These are phyloP conservation scores for Cebuella pygmaea DNA, from an alignment of 2,797 vertebrate genomes.

Conservation along the genomic window DNA sequence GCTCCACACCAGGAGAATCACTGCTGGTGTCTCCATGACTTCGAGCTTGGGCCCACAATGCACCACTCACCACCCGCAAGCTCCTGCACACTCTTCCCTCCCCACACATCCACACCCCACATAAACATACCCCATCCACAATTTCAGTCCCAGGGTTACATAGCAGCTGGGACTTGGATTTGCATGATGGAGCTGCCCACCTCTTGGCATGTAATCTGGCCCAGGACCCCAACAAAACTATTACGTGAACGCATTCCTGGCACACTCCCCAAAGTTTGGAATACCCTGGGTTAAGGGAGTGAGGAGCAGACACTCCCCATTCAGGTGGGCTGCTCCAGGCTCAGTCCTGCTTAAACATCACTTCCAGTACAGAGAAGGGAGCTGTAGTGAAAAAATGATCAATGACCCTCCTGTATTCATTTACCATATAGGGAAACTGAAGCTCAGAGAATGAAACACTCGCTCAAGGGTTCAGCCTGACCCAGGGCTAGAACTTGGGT, in stretches of 20 bases:
- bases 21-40: background rate
- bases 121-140: background rate
- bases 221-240: background rate
- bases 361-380: background rate
- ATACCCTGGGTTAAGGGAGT: background rate
- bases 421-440: background rate
- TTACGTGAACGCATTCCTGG: background rate
- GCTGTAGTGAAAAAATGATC: background rate
- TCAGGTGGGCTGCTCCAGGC: background rate
- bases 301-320: background rate
- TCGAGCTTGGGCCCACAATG: background rate
- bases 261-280: background rate
- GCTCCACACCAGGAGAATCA: background rate
- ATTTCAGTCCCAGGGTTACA: background rate
- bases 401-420: background rate
- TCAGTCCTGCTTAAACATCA: background rate
- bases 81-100: background rate
- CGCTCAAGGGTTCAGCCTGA: background rate
- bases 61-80: background rate
- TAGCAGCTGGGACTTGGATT: background rate
- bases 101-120: rapidly evolving
- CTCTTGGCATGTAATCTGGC: background rate
- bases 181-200: background rate
- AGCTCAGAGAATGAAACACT: background rate
- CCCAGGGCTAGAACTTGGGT: background rate